Conservation (phyloP, 2,113 vertebrate species). For the Galbula dea region DNA sequence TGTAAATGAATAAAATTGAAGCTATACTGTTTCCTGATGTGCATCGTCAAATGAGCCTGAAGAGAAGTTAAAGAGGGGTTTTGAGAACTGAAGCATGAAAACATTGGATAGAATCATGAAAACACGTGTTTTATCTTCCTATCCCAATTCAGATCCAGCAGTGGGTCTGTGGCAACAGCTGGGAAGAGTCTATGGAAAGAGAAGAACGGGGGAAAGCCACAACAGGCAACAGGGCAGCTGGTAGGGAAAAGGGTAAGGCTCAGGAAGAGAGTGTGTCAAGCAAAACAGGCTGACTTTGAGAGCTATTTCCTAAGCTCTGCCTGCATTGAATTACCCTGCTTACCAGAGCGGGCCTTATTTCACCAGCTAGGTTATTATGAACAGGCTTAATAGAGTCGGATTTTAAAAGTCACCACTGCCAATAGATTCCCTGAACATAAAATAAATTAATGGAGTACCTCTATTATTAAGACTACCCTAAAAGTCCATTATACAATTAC, state of each 20-base stretch:
- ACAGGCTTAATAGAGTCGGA: neutral
- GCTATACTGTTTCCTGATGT: neutral
- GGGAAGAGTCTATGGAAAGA: neutral
- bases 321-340: neutral
- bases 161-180: neutral
- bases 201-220: neutral
- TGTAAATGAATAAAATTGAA: neutral
- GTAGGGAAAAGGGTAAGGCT: neutral
- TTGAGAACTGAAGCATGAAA: neutral
- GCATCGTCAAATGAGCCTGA: neutral
- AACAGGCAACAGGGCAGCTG: neutral
- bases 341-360: neutral
- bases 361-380: neutral
- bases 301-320: neutral
- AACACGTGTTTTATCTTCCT: neutral
- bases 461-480: neutral
- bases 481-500: neutral
- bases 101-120: neutral
- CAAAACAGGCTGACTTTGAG: neutral
- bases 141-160: neutral
- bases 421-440: neutral
- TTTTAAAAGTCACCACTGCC: neutral
- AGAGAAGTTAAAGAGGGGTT: neutral
- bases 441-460: rapidly evolving
- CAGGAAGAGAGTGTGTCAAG: neutral